These are phyloP conservation scores for Nemopilema nomurai DNA, from an alignment of 30 jellyfish, hydroid and myxozoan species.

Conservation along the genomic window DNA sequence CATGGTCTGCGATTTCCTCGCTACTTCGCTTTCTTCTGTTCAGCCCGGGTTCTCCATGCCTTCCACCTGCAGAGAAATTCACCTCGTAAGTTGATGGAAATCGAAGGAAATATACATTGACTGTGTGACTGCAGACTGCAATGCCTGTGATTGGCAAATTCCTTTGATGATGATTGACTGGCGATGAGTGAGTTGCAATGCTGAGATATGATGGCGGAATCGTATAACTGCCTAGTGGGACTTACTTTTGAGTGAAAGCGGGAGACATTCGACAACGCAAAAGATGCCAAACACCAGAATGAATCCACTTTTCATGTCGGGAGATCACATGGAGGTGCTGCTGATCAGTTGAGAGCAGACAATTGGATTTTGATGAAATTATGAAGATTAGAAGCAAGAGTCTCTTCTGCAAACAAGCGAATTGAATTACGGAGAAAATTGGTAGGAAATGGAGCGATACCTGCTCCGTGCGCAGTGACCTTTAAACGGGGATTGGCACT, in stretches of 20 bases:
- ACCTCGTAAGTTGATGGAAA: neutral
- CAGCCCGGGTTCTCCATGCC: neutral
- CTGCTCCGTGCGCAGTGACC: constrained; percentile 25
- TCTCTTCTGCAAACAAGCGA: neutral
- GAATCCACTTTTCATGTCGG: constrained; percentile 21
- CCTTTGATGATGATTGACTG: too few species aligned
- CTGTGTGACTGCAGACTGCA: neutral
- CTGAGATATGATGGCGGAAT: too few species aligned
- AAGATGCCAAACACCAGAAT: constrained; percentile 7
- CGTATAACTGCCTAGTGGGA: too few species aligned
- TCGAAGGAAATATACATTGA: neutral
- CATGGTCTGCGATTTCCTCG: constrained; percentile 64
- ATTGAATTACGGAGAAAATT: neutral
- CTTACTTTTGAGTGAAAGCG: constrained; percentile 25
- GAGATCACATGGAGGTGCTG: neutral
- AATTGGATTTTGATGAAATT: neutral
- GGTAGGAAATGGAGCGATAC: neutral
- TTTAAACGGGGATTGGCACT: constrained; percentile 5
- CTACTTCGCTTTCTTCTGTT: constrained; percentile 38
- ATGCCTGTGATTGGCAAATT: too few species aligned
- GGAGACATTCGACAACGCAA: constrained; percentile 32
- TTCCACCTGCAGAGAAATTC: neutral
- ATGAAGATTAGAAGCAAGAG: neutral
- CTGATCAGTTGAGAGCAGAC: neutral
- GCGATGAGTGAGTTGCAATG: too few species aligned